Base-by-base conservation (phyloP, 2,797 vertebrate genomes). In the Sorex maritimensis region DNA sequence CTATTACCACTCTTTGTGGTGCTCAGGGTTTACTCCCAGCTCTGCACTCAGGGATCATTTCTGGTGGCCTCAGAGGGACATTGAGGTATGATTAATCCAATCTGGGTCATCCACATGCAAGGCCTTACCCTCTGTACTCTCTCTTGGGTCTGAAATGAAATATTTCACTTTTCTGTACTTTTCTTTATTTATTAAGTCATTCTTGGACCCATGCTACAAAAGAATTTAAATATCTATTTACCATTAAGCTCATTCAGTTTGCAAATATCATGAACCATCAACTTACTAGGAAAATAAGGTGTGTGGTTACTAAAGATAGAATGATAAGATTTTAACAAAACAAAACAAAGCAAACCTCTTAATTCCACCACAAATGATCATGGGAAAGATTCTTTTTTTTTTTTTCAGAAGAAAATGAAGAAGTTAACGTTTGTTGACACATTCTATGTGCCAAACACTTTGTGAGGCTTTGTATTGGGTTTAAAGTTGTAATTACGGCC, bases 131-230 rank as follows among this genome's bases (percentile, higher is more conserved):
- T 61, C 21, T 61, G 58, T 61, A 21, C 2, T 5, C 4, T 19
- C 19, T 61, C 11, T 23, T 19, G 15, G 17, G 4, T 17, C 4
- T 73, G 82, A 17, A 85, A 71, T 65, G 5, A 65, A 23, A 65
- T 65, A 86, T 34, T 52, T 44, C 24, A 15, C 49, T 88, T 83
- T 69, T 23, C 8, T 91, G 86, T 91, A 24, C 38, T 23, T 6
- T 49, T 55, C 14, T 63, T 88, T 78, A 44, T 69, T 69, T 88
- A 82, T 38, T 84, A 90, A 38, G n/a, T 11, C 80, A 34, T 90
- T 44, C 44, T 24, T 61, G 17, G 79, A 79, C 69, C 6, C 21
- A 12, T 63, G 4, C 28, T 91, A 71, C 38, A 68, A 91, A 94
- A 44, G 49, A 73, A 30, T 4, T 26, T 5, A 6, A 73, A 81